Evolutionary conservation across 2,888 invertebrate genomes (phyloP).

Genomic region (Margaritifera margaritifera): DNA sequence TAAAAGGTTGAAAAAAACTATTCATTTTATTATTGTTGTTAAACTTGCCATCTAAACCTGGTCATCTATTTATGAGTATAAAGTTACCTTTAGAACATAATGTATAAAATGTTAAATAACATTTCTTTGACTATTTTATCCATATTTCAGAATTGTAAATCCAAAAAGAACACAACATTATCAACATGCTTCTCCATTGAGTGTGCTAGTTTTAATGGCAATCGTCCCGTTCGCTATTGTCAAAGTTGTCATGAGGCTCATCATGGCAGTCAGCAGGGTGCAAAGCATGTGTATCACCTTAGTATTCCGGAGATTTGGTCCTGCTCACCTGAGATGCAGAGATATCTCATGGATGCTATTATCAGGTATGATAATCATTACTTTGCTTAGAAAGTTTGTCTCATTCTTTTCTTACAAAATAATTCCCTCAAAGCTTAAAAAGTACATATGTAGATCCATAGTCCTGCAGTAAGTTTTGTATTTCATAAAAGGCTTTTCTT

Average conservation of each 20-base stretch:
- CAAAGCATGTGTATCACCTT: constrained; percentile 89
- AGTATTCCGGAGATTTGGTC: constrained; percentile 90
- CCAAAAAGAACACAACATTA: constrained; percentile 92
- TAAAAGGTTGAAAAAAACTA: no score
- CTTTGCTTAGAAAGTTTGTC: no score
- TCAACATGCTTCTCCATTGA: constrained; percentile 97
- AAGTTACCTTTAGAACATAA: no score
- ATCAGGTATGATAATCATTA: constrained; percentile 83
- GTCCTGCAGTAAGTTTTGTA: no score
- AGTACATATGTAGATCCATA: no score
- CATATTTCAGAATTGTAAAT: constrained; percentile 87
- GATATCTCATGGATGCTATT: constrained; percentile 94
- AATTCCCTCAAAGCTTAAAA: no score
- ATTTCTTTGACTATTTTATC: no score
- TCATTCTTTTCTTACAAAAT: background rate
- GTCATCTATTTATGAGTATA: no score
- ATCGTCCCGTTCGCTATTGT: constrained; percentile 89
- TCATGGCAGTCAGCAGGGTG: constrained; percentile 55
- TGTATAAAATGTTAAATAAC: no score
- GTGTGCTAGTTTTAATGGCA: constrained; percentile 96
- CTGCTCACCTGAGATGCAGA: constrained; percentile 92
- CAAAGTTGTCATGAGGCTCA: constrained; percentile 65
- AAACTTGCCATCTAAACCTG: no score
- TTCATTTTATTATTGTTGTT: no score
- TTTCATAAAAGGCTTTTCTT: no score